Conservation (phyloP, 2,888 invertebrate species). For the Cephus pygmeus region DNA sequence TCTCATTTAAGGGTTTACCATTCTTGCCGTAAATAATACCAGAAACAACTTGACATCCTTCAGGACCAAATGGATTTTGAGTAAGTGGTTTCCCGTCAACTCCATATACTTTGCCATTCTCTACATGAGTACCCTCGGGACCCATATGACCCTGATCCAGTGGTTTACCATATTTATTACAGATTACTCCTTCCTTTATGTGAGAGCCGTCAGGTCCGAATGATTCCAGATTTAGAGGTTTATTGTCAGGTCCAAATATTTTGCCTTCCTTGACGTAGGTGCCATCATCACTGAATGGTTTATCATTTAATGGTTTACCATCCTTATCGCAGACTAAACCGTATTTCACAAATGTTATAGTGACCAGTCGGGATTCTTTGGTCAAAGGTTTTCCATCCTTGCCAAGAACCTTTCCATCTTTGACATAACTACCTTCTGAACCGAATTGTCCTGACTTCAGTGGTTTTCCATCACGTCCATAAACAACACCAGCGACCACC, state of each 20-base stretch:
- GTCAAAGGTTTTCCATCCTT: conserved; percentile 16
- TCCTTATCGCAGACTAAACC: conserved; percentile 15
- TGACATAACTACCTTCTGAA: conserved; percentile 12
- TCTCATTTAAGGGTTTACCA: conserved; percentile 16
- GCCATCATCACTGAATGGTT: conserved; percentile 12
- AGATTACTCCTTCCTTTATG: conserved; percentile 17
- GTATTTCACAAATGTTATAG: conserved; percentile 37
- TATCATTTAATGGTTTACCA: conserved; percentile 14
- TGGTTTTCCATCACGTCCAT: conserved; percentile 9
- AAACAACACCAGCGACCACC: conserved; percentile 12
- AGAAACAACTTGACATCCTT: conserved; percentile 19
- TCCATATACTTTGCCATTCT: conserved; percentile 16
- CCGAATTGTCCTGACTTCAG: conserved; percentile 14
- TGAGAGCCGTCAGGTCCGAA: conserved; percentile 16
- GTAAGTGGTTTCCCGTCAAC: conserved; percentile 16
- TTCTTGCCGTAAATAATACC: conserved; percentile 31
- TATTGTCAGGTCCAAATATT: conserved; percentile 14
- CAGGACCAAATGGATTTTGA: conserved; percentile 18
- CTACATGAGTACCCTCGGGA: conserved; percentile 22
- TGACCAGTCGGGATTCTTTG: conserved; percentile 42
- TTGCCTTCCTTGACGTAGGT: conserved; percentile 18
- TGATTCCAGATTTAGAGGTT: conserved; percentile 23
- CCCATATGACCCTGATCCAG: conserved; percentile 24
- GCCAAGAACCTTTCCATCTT: conserved; percentile 12
- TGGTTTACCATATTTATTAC: conserved; percentile 10